These are phyloP conservation scores for Phrynosoma blainvillii DNA, from an alignment of 2,113 vertebrate species.

Conservation along the genomic window DNA sequence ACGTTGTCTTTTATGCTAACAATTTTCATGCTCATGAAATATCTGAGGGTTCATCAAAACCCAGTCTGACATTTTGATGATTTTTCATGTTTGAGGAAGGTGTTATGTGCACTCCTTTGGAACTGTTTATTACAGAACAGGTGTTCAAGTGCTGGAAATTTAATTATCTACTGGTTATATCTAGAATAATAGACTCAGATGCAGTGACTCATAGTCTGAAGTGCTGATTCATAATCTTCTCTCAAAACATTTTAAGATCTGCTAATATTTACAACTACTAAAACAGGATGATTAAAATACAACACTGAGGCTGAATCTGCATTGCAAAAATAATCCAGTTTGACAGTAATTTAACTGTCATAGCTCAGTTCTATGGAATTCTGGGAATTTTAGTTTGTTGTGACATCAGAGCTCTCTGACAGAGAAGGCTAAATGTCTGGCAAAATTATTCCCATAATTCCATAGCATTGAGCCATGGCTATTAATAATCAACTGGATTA, in stretches of 20 bases:
- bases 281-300: neutral
- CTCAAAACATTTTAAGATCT: neutral
- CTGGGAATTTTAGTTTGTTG: too few species aligned
- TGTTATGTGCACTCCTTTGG: neutral
- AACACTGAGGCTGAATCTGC: neutral
- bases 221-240: neutral
- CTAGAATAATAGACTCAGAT: neutral
- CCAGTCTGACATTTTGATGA: neutral
- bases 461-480: too few species aligned
- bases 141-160: neutral
- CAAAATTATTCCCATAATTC: too few species aligned
- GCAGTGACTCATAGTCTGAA: neutral
- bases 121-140: neutral
- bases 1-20: neutral
- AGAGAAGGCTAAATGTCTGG: too few species aligned
- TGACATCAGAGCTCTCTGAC: too few species aligned
- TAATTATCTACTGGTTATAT: neutral
- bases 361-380: too few species aligned
- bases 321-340: too few species aligned
- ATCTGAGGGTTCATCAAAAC: neutral
- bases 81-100: slow-evolving; percentile 2
- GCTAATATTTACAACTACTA: neutral
- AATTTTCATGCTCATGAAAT: neutral
- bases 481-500: too few species aligned
- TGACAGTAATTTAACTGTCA: too few species aligned